These are phyloP conservation scores for Cebidichthys violaceus DNA, from an alignment of 2,113 vertebrate genomes.

Conservation along the genomic window DNA sequence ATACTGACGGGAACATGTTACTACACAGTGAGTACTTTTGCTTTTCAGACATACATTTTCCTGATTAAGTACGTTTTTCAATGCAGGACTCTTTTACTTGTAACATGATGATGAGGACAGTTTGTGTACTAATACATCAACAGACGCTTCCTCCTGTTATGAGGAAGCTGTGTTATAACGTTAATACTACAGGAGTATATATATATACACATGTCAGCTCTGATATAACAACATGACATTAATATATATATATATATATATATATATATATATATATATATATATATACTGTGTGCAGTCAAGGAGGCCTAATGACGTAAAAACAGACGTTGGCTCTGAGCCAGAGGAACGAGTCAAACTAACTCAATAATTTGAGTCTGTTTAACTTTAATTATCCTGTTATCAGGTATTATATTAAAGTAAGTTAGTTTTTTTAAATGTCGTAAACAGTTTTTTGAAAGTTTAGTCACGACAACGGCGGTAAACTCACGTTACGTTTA, in stretches of 20 bases:
- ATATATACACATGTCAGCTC: background rate
- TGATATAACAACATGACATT: background rate
- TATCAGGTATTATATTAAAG: too few relatives aligned
- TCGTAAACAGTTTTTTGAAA: background rate
- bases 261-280: background rate
- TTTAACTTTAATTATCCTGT: too few relatives aligned
- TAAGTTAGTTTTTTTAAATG: background rate
- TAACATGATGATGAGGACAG: background rate
- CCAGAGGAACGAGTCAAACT: background rate
- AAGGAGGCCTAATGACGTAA: constrained; percentile 20
- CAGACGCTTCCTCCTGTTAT: background rate
- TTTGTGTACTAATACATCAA: background rate
- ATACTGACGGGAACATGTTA: background rate
- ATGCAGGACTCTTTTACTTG: too few relatives aligned
- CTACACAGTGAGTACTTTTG: background rate
- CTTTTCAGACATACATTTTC: background rate
- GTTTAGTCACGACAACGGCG: background rate
- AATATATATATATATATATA: background rate
- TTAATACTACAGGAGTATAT: background rate
- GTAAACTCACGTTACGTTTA: constrained; percentile 6
- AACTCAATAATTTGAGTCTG: background rate
- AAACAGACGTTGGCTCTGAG: constrained; percentile 13
- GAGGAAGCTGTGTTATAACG: too few relatives aligned
- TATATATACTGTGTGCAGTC: background rate
- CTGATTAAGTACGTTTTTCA: background rate